Base-by-base conservation (phyloP, 1,140 invertebrate genomes). In the Wiebesia pumilae region DNA sequence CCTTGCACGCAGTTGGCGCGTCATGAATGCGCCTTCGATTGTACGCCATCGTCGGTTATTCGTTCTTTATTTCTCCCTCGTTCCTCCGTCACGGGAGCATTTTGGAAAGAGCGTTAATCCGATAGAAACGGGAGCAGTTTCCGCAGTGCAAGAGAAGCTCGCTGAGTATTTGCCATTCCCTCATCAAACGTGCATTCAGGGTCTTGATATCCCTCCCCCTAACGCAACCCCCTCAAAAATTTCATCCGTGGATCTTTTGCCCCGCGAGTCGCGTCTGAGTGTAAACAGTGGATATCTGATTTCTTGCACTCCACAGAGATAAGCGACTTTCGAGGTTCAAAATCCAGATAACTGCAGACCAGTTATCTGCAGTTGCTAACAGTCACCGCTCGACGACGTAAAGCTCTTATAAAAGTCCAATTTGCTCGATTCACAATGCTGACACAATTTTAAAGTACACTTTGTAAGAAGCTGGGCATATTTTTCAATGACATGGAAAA, bases 41-140 rank as follows among this genome's bases (percentile, higher is more conserved):
- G 90, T 91, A 87, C 90, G 90, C 90, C 90, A 85, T 91, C 77
- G 89, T 87, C 89, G 86, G 89, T 90, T 88, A 79, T 51, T 82
- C 58, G 87, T 87, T 67, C 85, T 89, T 84, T 78, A 27, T 33
- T 51, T 43, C 40, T 54, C 30, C 43, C 43, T 54, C 27, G 43
- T 54, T 51, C 77, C 30, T 51, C 77, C 77, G 47, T 30, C 47
- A 24, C 30, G 30, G n/a, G 77, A n/a, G 30, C 47, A 38, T 27
- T 75, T 40, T n/a, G 43, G 47, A 51, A n/a, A 19, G 75, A 43
- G n/a, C 71, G 35, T 43, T n/a, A 21, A 75, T 40, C 43, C 40
- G 38, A 43, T 9, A 43, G 38, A 75, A 75, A 75, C 40, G 71
- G 40, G 71, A 75, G 71, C 71, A 75, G 40, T 38, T 75, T 75